Base-by-base conservation (phyloP, 2,797 vertebrate genomes). In the Peromyscus eremicus region DNA sequence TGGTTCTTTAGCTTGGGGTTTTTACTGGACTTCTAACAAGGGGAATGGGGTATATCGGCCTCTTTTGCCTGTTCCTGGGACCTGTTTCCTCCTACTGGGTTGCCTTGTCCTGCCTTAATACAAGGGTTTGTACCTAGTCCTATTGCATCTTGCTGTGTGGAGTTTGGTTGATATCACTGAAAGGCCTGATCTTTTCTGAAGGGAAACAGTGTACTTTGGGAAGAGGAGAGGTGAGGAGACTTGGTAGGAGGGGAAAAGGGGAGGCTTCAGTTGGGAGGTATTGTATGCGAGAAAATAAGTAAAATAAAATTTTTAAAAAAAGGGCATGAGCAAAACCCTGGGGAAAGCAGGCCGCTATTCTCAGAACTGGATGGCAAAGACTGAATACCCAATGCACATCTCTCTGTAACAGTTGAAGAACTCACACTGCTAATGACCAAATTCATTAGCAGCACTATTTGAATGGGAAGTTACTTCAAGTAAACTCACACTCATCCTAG, bases 391-490 rank as follows among this genome's bases (percentile, higher is more conserved):
- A 52, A 21, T 62, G 57, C 71, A 87, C 75, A 92, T 89, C n/a
- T 92, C 32, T 91, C 29, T 91, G 2, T 75, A 64, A 83, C 27
- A 90, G 17, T 27, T 83, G 79, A 66, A 76, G 7, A 3, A 46
- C 70, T 92, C 23, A 66, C 25, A 70, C 60, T 75, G 79, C 34
- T 77, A 85, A 92, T 71, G 75, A 11, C 0, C 82, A 97, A 64
- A 49, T 86, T 49, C 66, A 85, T 62, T 19, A 89, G 12, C 68
- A 88, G 5, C 1, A 92, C 29, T 27, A 80, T 40, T 84, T 73
- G 29, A 12, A 2, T 91, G 43, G 43, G 29, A 80, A 95, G 32
- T 90, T 92, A 94, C 55, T 94, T 95, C 4, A 70, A 91, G 57
- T 10, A 34, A 77, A 70, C 55, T 94, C 70, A 46, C 46, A 62